Conservation (phyloP, 2,888 invertebrate species). For the Agrotis puta region DNA sequence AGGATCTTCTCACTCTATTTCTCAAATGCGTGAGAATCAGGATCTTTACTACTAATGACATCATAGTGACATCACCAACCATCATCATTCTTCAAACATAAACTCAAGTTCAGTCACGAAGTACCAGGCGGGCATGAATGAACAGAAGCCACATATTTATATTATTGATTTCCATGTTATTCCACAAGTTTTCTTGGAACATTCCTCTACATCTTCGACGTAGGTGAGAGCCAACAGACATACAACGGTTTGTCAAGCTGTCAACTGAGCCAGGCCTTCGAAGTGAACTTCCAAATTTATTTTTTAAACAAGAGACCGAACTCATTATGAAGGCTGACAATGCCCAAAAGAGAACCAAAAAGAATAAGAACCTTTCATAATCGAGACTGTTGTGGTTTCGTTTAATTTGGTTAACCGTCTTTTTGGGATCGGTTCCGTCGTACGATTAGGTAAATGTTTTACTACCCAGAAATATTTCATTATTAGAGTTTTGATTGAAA, state of each 20-base stretch:
- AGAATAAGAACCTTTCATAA: slow-evolving; percentile 53
- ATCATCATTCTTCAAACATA: slow-evolving; percentile 17
- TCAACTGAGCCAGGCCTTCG: slow-evolving; percentile 44
- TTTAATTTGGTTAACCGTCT: slow-evolving; percentile 39
- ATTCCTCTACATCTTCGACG: slow-evolving; percentile 34
- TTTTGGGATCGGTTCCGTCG: slow-evolving; percentile 49
- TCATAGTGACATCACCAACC: slow-evolving; percentile 39
- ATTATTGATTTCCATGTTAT: slow-evolving; percentile 25
- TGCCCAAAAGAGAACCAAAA: slow-evolving; percentile 50
- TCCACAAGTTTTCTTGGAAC: slow-evolving; percentile 27
- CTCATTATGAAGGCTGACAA: slow-evolving; percentile 64
- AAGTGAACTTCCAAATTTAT: slow-evolving; percentile 59
- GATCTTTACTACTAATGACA: slow-evolving; percentile 27
- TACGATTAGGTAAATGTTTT: too few relatives aligned
- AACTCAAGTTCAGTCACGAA: slow-evolving; percentile 37
- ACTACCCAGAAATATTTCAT: too few relatives aligned
- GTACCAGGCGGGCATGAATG: slow-evolving; percentile 16
- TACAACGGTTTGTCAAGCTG: slow-evolving; percentile 58
- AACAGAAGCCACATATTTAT: slow-evolving; percentile 38
- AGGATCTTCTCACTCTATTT: neutral
- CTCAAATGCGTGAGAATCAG: slow-evolving; percentile 17
- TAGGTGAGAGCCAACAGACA: slow-evolving; percentile 48
- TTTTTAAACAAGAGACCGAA: slow-evolving; percentile 58
- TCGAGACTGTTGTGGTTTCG: slow-evolving; percentile 42
- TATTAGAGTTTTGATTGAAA: too few relatives aligned